Evolutionary conservation across 1,140 invertebrate genomes (phyloP), one percentile per base, ranked within the genome.

Genomic region (Polypedilum pembai): DNA sequence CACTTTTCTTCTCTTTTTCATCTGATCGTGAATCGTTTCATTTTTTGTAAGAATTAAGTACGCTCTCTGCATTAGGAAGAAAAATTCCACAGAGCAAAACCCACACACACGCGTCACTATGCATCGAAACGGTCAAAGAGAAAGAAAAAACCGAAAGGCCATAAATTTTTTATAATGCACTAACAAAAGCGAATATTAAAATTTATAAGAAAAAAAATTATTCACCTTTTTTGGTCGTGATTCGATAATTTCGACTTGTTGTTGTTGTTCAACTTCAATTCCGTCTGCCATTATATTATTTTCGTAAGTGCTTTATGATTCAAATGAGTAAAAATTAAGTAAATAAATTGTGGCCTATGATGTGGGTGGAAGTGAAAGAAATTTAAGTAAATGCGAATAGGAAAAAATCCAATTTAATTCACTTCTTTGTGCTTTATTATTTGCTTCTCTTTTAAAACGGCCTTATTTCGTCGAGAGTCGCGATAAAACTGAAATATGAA

Each of bases 141-240:
- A 45, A 45, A 45, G 45, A 56, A n/a, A 56, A 56, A 56, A 56
- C 15, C 45, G 45, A 56, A n/a, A 56, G 45, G 24, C 45, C 45
- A 56, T 33, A 33, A 33, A 33, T 33, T 33, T 33, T 33, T 33
- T 33, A 33, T 33, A 33, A 33, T 56, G 45, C 45, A 56, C 12
- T n/a, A 56, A n/a, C 45, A 56, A 56, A 56, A 56, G n/a, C 24
- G 2, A 3, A 33, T 56, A 56, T 10, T 18, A 21, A 69, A 69
- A 69, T 69, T 20, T 18, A 20, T 20, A 69, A 69, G 18, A 69
- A 69, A 69, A 20, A 10, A 69, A 20, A 10, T 20, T 69, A 18
- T 69, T 69, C 65, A 69, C 65, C 65, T 69, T 69, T 69, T 69
- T 69, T 69, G 65, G 65, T 69, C 65, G 65, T 69, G 65, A 69